phyloP scores from a whole-genome alignment of 2,797 vertebrate species.

The Chelon auratus region DNA sequence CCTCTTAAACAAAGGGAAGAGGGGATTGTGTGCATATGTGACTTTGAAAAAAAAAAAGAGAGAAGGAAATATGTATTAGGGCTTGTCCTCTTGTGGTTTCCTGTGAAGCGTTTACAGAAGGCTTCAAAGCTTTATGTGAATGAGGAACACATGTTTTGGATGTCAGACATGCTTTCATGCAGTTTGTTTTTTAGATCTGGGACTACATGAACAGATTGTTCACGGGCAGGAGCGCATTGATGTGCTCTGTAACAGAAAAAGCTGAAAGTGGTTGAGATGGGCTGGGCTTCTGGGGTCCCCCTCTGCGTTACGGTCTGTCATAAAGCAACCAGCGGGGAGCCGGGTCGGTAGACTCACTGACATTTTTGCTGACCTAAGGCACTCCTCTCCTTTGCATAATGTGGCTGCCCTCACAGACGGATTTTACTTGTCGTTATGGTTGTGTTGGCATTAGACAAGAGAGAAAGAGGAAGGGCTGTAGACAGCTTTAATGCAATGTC shows the following conservation, averaged over 20 bases:
- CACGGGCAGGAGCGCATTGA: neutral
- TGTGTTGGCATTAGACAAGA: slow-evolving; percentile 11
- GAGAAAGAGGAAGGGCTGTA: neutral
- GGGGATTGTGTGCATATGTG: neutral
- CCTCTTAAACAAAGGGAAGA: slow-evolving; percentile 8
- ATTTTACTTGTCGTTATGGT: neutral
- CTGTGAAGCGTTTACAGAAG: slow-evolving; percentile 53
- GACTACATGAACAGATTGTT: neutral
- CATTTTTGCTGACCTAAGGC: slow-evolving; percentile 57
- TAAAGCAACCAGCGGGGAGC: slow-evolving; percentile 41
- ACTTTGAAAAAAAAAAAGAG: slow-evolving; percentile 4
- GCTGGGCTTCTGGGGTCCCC: slow-evolving; percentile 35
- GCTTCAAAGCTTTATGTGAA: slow-evolving; percentile 55
- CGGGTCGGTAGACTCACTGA: slow-evolving; percentile 35
- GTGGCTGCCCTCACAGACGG: neutral
- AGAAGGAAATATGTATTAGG: slow-evolving; percentile 51
- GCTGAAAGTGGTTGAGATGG: slow-evolving; percentile 26
- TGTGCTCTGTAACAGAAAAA: slow-evolving; percentile 7
- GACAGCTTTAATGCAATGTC: neutral
- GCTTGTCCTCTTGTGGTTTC: slow-evolving; percentile 65
- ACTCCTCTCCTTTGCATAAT: slow-evolving; percentile 30
- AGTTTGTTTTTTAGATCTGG: slow-evolving; percentile 28
- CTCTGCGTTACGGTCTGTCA: slow-evolving; percentile 48
- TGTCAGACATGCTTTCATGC: slow-evolving; percentile 47
- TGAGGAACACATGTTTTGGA: slow-evolving; percentile 46